Conservation (phyloP, 30 jellyfish, hydroid and myxozoan genomes). For the Hydractinia symbiolongicarpus region DNA sequence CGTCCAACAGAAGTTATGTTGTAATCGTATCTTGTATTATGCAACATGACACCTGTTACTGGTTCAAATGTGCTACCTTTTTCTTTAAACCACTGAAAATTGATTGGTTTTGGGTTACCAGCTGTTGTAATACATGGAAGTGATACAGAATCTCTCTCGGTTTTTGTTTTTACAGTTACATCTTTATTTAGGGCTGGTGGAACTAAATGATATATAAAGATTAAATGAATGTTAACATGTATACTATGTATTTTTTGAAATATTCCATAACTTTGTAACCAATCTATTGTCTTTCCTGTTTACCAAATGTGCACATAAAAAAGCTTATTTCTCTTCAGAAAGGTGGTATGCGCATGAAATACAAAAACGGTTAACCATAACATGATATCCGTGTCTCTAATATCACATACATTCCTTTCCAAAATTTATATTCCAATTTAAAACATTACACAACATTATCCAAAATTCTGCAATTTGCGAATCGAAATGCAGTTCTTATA, state of each 20-base stretch:
- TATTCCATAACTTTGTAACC: not conserved
- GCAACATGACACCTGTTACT: slow-evolving; percentile 1
- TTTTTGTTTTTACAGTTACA: not conserved
- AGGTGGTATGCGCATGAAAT: too few relatives aligned
- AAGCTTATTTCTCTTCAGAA: too few relatives aligned
- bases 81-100: slow-evolving; percentile 51
- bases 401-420: too few relatives aligned
- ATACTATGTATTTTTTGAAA: not conserved
- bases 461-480: too few relatives aligned
- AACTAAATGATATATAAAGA: slow-evolving; percentile 4
- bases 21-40: not conserved
- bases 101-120: slow-evolving; percentile 84
- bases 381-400: too few relatives aligned
- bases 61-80: slow-evolving; percentile 20
- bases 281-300: not conserved
- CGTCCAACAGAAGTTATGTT: slow-evolving; percentile 19
- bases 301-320: too few relatives aligned
- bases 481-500: too few relatives aligned
- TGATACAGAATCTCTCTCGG: slow-evolving; percentile 50
- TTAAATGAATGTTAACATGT: not conserved
- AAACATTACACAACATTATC: too few relatives aligned
- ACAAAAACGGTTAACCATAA: too few relatives aligned
- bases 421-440: too few relatives aligned
- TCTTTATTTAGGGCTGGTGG: slow-evolving; percentile 12
- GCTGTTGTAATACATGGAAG: slow-evolving; percentile 56